Conservation (phyloP, 2,888 invertebrate species). For the Leucoptera coffeella region DNA sequence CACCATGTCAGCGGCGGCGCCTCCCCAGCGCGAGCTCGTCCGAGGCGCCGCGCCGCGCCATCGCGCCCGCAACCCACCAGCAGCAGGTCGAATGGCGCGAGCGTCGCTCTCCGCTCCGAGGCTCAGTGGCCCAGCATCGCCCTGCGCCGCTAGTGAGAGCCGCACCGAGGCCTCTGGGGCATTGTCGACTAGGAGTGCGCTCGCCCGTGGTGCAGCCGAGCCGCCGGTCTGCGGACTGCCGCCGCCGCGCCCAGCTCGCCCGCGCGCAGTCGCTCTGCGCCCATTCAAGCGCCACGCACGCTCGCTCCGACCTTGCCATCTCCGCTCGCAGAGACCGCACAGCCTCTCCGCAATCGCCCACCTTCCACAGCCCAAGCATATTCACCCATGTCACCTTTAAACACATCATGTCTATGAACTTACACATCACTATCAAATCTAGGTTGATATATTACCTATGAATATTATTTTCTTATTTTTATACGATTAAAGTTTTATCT, state of each 20-base stretch:
- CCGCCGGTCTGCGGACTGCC: conserved; percentile 53
- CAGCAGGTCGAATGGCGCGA: too few relatives aligned
- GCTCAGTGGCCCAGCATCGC: conserved; percentile 22
- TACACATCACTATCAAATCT: too few relatives aligned
- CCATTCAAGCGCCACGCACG: conserved; percentile 5
- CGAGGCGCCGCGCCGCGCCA: conserved; percentile 26
- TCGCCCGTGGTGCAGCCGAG: conserved; percentile 52
- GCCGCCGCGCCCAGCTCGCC: conserved; percentile 9
- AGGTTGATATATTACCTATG: too few relatives aligned
- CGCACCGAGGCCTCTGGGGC: conserved; percentile 42
- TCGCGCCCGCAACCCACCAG: conserved; percentile 9
- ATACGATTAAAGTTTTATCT: too few relatives aligned
- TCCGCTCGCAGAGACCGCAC: neutral
- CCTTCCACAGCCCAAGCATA: too few relatives aligned
- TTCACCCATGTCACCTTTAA: too few relatives aligned
- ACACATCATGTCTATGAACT: too few relatives aligned
- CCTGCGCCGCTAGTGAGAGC: conserved; percentile 42
- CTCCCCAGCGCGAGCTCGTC: conserved; percentile 7
- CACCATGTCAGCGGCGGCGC: conserved; percentile 48
- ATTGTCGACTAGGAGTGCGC: conserved; percentile 51
- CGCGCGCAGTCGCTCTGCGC: conserved; percentile 9
- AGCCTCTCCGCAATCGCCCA: neutral
- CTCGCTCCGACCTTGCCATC: conserved; percentile 2
- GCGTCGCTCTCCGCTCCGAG: conserved; percentile 36
- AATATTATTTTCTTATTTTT: too few relatives aligned